Evolutionary conservation across 2,888 invertebrate genomes (phyloP), one percentile per base, ranked within the genome.

Genomic region (Beris morrisii): DNA sequence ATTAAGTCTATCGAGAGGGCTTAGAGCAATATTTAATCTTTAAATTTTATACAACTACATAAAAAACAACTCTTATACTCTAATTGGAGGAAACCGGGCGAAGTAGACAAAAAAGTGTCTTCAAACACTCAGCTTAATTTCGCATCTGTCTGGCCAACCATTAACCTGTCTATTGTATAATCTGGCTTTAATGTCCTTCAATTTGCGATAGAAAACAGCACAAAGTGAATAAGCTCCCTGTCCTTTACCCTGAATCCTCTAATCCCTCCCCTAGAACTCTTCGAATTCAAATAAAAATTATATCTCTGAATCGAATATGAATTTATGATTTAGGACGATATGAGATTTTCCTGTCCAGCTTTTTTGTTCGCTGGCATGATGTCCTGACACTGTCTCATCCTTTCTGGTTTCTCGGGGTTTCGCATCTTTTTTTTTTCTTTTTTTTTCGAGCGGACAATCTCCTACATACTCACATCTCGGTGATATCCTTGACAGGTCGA

Each of bases 281-380:
- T 56, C 50, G 38, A 38, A 38, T 59, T 61, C 56, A 55, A 65
- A 55, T 56, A 65, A 59, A 57, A 56, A 64, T 68, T 57, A 68
- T 66, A 66, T 66, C 66, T 66, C 22, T 52, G 64, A 68, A 68
- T 68, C 68, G 68, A 68, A 68, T 66, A 58, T 68, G 66, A 68
- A 68, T 68, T 68, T 66, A 68, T 68, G 68, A 68, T 66, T 68
- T 68, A 68, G 68, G 48, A 66, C 58, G 68, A 68, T 68, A 66
- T 68, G 68, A 68, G 58, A 66, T 68, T 57, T 68, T 64, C 58
- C 22, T 50, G 52, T 65, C 63, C 43, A 15, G 44, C 28, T 59
- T 65, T 65, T 57, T 15, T 15, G 46, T 30, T 46, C n/a, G 48
- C 52, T 46, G 32, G 28, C 59, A 59, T 22, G 22, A 22, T 22